phyloP scores from a whole-genome alignment of 2,888 invertebrate species.

The Luffia ferchaultella region DNA sequence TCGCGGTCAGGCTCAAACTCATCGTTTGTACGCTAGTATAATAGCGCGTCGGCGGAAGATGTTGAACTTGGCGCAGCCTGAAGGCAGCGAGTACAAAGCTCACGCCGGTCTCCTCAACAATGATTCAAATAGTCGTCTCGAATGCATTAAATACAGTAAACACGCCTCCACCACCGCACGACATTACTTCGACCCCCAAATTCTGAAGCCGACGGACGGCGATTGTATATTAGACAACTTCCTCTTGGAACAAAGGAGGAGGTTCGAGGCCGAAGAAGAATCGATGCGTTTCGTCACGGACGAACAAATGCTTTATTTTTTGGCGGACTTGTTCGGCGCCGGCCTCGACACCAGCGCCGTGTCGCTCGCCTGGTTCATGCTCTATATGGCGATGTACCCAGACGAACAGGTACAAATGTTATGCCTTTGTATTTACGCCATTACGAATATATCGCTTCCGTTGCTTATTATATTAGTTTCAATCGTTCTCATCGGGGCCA shows the following conservation, averaged over 20 bases:
- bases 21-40: conserved; percentile 74
- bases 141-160: conserved; percentile 51
- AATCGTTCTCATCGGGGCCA: not conserved
- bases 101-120: conserved; percentile 37
- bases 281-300: conserved; percentile 64
- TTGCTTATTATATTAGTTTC: not conserved
- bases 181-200: conserved; percentile 49
- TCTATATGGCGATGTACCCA: conserved; percentile 77
- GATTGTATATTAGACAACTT: conserved; percentile 72
- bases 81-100: conserved; percentile 31
- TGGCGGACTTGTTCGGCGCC: conserved; percentile 87
- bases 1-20: conserved; percentile 76
- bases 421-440: not conserved
- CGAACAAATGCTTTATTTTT: conserved; percentile 75
- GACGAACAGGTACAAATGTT: conserved; percentile 67
- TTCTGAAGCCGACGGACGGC: conserved; percentile 41
- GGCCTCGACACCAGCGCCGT: conserved; percentile 85
- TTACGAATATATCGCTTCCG: not conserved
- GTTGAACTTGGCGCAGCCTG: conserved; percentile 30
- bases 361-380: conserved; percentile 82
- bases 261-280: conserved; percentile 42
- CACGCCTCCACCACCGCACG: conserved; percentile 30
- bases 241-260: conserved; percentile 66
- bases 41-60: conserved; percentile 62
- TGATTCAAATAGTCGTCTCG: conserved; percentile 44